Evolutionary conservation across 1,140 invertebrate species (phyloP), one percentile per base, ranked within the genome.

Genomic region (Brachionus paranguensis): DNA sequence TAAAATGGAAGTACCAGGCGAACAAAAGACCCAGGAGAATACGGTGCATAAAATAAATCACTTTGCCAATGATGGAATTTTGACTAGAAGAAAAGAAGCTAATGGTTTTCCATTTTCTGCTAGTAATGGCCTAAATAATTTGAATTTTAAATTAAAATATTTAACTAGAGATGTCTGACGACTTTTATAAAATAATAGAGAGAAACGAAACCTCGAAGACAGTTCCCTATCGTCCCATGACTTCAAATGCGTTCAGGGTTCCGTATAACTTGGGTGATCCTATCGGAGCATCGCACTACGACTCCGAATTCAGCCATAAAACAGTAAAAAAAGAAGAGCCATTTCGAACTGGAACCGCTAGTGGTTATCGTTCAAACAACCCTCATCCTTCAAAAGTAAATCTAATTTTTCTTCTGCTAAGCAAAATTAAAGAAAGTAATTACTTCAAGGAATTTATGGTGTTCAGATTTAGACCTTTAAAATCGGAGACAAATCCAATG

Each of bases 381-480:
- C 88, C 88, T 37, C 88, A 88, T 83, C 88, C 88, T 37, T 60
- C 86, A 55, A 79, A 88, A 86, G 88, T 88, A 64, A 37, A 11
- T 53, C 55, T 11, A 11, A 17, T 41, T 37, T 37, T 37, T 37
- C 6, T 37, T 7, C 1, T 37, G 7, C 33, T 29, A n/a, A 55
- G 53, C 1, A 0, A 81, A 43, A 27, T 14, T 14, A 17, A 45
- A 45, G n/a, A 64, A 37, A 10, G 12, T 5, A n/a, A 64, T 0
- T 14, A 29, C n/a, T 81, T 29, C 14, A 53, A 81, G 78, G 78
- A 81, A 17, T 81, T 81, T 64, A 81, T 81, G 78, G 78, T 81
- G 8, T 81, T 64, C 17, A 43, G 78, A 33, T 81, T 81, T 27
- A 68, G 78, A n/a, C 78, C 78, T 33, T 45, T 68, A 8, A 81